These are phyloP conservation scores for Gobio gobio DNA, from an alignment of 2,113 vertebrate genomes.

Conservation along the genomic window DNA sequence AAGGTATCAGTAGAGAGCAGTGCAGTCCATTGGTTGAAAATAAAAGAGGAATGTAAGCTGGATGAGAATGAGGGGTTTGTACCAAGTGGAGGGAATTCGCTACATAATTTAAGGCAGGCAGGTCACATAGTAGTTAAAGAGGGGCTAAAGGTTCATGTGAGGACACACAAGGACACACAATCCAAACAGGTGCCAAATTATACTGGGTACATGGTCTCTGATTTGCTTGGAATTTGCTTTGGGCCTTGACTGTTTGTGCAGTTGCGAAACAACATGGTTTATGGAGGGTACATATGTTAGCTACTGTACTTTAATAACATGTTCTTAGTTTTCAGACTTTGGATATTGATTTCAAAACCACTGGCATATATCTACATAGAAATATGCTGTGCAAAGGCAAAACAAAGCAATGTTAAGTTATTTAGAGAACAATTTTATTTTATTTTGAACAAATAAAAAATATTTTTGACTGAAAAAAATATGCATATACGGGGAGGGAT, in stretches of 20 bases:
- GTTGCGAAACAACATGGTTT: background rate
- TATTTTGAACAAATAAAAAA: background rate
- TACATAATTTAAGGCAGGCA: constrained; percentile 15
- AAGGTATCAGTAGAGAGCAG: constrained; percentile 36
- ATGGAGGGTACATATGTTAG: background rate
- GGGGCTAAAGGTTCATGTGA: constrained; percentile 35
- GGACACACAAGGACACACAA: constrained; percentile 30
- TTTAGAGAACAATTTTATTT: background rate
- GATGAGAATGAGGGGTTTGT: constrained; percentile 7
- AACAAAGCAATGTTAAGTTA: background rate
- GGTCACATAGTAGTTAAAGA: constrained; percentile 30
- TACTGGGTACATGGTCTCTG: background rate
- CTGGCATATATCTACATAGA: background rate
- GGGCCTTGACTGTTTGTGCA: constrained; percentile 3
- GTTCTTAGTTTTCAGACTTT: background rate
- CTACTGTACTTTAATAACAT: background rate
- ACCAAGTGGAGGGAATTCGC: constrained; percentile 9
- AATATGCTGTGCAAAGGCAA: background rate
- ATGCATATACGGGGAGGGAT: background rate
- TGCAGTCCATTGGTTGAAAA: constrained; percentile 23
- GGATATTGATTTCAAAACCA: background rate
- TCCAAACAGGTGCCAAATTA: background rate
- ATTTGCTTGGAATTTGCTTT: background rate
- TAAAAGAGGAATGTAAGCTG: constrained; percentile 31
- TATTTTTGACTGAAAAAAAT: background rate